Conservation (phyloP, 2,888 invertebrate genomes). For the Cloeon dipterum region DNA sequence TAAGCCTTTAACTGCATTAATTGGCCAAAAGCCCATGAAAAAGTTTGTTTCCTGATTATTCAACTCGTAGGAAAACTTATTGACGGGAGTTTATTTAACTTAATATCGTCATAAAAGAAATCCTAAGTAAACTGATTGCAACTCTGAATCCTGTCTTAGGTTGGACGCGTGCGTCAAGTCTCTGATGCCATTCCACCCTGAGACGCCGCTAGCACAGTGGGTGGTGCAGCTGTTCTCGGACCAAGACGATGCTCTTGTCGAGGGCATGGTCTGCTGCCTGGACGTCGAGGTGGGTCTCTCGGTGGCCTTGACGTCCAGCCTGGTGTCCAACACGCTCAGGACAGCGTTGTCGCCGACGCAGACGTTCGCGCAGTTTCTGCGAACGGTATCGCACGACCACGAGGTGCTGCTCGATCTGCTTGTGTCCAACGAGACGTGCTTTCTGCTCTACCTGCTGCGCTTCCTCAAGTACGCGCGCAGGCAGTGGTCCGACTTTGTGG, state of each 20-base stretch:
- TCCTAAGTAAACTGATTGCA: no score
- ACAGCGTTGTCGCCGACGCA: conserved; percentile 64
- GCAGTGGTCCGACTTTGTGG: conserved; percentile 63
- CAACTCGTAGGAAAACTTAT: no score
- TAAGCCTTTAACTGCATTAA: no score
- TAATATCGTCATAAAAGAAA: no score
- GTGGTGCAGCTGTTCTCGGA: conserved; percentile 71
- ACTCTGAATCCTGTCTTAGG: no score
- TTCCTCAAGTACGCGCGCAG: conserved; percentile 63
- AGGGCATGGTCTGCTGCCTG: conserved; percentile 76
- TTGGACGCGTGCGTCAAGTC: conserved; percentile 62
- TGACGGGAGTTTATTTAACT: no score
- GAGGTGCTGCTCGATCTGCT: conserved; percentile 62
- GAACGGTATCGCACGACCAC: conserved; percentile 51
- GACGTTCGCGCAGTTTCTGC: conserved; percentile 69
- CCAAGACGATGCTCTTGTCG: conserved; percentile 76
- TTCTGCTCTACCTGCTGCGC: conserved; percentile 57
- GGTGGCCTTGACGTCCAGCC: conserved; percentile 44
- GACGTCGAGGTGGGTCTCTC: conserved; percentile 63
- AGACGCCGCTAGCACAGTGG: conserved; percentile 69
- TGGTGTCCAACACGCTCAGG: conserved; percentile 17
- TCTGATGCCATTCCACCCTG: conserved; percentile 63
- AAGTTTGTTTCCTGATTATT: no score
- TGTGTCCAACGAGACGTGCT: conserved; percentile 79
- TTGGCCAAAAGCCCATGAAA: no score